Evolutionary conservation across 2,797 vertebrate species (phyloP).

Genomic region (Buphagus erythrorhynchus): DNA sequence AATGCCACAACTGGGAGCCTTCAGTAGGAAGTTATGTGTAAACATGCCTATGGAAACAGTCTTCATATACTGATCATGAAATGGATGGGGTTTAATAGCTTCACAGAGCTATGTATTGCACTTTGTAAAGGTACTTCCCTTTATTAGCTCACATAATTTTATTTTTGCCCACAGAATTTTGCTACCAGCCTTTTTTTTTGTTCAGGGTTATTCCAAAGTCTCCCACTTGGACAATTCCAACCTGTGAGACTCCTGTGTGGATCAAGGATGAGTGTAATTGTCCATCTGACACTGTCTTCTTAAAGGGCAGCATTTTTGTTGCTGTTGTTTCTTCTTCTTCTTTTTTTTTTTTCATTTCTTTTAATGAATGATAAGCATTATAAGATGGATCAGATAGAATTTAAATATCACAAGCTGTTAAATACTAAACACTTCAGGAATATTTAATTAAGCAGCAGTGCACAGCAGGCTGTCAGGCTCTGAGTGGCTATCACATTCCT

Average conservation of each 20-base stretch:
- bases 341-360: neutral
- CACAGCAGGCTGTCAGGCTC: neutral
- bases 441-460: constrained; percentile 43
- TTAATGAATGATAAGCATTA: neutral
- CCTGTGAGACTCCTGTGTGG: neutral
- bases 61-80: constrained; percentile 16
- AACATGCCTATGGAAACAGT: constrained; percentile 48
- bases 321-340: rapidly evolving
- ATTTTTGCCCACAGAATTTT: neutral
- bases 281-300: neutral
- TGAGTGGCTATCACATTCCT: neutral
- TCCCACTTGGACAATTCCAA: neutral
- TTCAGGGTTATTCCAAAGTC: neutral
- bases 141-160: neutral
- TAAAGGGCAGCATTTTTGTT: neutral
- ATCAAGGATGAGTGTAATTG: neutral
- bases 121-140: neutral
- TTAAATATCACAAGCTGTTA: constrained; percentile 33
- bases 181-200: neutral
- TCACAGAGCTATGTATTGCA: neutral
- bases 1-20: constrained; percentile 58
- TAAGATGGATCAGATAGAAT: neutral
- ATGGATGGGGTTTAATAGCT: neutral
- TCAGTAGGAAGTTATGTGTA: constrained; percentile 31
- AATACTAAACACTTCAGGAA: constrained; percentile 33